Base-by-base conservation (phyloP, 2,797 vertebrate genomes). In the Manis crassicaudata region DNA sequence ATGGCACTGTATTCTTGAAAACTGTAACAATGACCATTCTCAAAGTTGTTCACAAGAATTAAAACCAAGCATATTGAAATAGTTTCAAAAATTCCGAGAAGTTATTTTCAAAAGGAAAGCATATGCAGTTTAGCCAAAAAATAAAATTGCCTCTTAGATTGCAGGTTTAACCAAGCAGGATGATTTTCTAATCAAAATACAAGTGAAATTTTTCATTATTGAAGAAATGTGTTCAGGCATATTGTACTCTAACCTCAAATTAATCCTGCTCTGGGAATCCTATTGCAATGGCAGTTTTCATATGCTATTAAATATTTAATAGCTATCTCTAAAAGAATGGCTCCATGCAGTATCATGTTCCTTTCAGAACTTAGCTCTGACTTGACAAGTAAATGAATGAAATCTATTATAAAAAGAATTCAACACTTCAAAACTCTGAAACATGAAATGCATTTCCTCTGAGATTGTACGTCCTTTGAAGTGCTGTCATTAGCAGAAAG, bases 261-360 rank as follows among this genome's bases (percentile, higher is more conserved):
- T 92, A 95, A 86, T 90, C 65, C 97, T 79, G 84, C 67, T n/a
- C 1, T 93, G 83, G 56, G 32, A 92, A 86, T 68, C 21, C 43
- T 70, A 89, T 46, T 46, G 58, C 80, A 96, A 72, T 60, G 27
- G 37, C 20, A 77, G 67, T 81, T 82, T 68, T 95, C 14, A 20
- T 84, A 68, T 80, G 32, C 40, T 95, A 6, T 97, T 97, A 97
- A 96, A 95, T 93, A 91, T 97, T 97, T 96, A 96, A 95, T 32
- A 88, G 72, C 29, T 62, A 27, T 46, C 29, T 96, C 83, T 92
- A 32, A 94, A 97, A 94, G 63, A 88, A 96, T 60, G 9, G 1
- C 70, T 96, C 40, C 46, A 37, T 76, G 23, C 56, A 60, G 21
- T 62, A 92, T 65, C 76, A 84, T 37, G 40, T 88, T 75, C 62